A percentile compares a stretch with the other conserved stretches of the same genome.
phyloP scores from a whole-genome alignment of 2,113 vertebrate genomes.

The Dolichallabes microphthalmus region DNA sequence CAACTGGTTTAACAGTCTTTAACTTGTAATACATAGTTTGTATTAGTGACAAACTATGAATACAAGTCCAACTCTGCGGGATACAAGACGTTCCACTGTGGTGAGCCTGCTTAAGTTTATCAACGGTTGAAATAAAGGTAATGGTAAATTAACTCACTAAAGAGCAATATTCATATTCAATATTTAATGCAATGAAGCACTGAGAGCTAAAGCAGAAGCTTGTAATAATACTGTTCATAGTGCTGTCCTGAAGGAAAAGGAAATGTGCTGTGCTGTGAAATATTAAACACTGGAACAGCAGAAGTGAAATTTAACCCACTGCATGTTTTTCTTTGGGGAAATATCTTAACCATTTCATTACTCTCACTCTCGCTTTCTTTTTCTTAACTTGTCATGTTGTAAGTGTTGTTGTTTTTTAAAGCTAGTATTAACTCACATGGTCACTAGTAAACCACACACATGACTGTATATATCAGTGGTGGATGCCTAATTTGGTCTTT shows the following conservation, averaged over 20 bases:
- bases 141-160: background rate
- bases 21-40: no score
- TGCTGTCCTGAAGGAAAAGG: slow-evolving; percentile 3
- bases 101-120: background rate
- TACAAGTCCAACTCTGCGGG: background rate
- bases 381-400: background rate
- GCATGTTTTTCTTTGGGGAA: background rate
- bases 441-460: background rate
- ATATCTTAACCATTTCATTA: background rate
- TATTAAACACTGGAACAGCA: background rate
- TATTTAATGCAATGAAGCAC: background rate
- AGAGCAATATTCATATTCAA: background rate
- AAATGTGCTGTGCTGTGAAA: slow-evolving; percentile 5
- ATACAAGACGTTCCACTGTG: background rate
- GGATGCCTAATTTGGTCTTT: background rate
- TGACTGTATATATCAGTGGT: background rate
- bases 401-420: background rate
- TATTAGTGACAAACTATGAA: background rate
- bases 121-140: background rate
- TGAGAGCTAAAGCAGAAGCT: background rate
- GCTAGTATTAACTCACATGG: background rate
- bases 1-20: background rate
- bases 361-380: no score
- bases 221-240: background rate
- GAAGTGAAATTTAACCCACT: background rate